Conservation (phyloP, 1,140 invertebrate genomes). For the Aricia agestis region DNA sequence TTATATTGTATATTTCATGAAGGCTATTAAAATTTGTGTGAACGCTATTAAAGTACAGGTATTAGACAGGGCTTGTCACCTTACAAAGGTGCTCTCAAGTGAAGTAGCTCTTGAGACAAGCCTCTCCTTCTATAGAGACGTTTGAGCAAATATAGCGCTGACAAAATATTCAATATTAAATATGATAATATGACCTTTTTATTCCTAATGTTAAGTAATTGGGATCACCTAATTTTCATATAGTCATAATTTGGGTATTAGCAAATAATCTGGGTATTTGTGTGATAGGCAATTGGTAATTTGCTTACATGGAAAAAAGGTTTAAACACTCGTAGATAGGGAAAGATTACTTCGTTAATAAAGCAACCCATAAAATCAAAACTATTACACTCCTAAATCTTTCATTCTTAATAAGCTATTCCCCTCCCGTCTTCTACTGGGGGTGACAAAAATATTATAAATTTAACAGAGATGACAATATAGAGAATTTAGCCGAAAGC, state of each 20-base stretch:
- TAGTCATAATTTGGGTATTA: no score
- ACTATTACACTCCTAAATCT: neutral
- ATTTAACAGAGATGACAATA: slow-evolving; percentile 8
- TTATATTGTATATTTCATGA: neutral
- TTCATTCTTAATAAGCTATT: neutral
- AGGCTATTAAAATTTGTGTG: slow-evolving; percentile 8
- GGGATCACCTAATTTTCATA: neutral
- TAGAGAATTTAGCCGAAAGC: slow-evolving; percentile 38
- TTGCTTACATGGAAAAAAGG: no score
- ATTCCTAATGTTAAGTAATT: neutral
- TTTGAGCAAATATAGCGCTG: slow-evolving; percentile 58
- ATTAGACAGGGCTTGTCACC: slow-evolving; percentile 68
- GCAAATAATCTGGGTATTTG: no score
- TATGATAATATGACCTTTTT: slow-evolving; percentile 9
- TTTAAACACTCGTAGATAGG: no score
- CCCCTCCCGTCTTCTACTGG: neutral
- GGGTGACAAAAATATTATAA: neutral
- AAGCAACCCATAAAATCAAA: no score
- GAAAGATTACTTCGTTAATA: no score
- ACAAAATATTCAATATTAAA: no score
- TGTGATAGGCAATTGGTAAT: no score
- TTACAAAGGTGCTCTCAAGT: slow-evolving; percentile 49
- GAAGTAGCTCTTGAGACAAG: slow-evolving; percentile 61
- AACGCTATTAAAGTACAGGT: slow-evolving; percentile 46
- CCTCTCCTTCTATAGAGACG: slow-evolving; percentile 43